Base-by-base conservation (phyloP, 2,888 invertebrate species). In the Habrosyne pyritoides region DNA sequence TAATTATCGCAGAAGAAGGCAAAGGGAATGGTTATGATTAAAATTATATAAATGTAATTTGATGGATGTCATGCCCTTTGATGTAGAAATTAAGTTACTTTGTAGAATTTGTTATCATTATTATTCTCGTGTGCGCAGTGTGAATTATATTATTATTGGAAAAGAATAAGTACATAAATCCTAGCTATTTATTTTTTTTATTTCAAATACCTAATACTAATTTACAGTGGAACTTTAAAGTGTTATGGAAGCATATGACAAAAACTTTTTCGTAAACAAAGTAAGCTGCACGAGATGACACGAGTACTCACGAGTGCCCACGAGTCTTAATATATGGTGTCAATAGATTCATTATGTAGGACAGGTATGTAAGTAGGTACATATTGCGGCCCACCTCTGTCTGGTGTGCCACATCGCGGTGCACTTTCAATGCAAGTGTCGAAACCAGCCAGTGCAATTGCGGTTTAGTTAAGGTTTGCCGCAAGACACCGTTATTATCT, bases 391-490 rank as follows among this genome's bases (percentile, higher is more conserved):
- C 53, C 46, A 49, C 48, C 21, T 66, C 53, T 8, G 28, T 28
- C 28, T 18, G 54, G 60, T 71, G 77, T 64, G 66, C 73, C 69
- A 76, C 74, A 74, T 76, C 53, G 66, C 52, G 57, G 53, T 77
- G 78, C 74, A 79, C 75, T 77, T 77, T 76, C 69, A 68, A 77
- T 67, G 72, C 70, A 69, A 65, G 71, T 83, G 83, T 81, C 65
- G 83, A 77, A 79, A 83, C 65, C 59, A 57, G 62, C 61, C 64
- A 30, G 66, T 64, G 54, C 56, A 64, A 57, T 63, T 73, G 78
- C 64, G 75, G 73, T 77, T 64, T 55, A 60, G 62, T 55, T 50
- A 56, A 57, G 60, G 61, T 67, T 58, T 65, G 62, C 74, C 71
- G 70, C 76, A 73, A 78, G 61, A 67, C 65, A 55, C 53, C 53